Conservation (phyloP, 2,113 vertebrate species). For the Poeciliopsis retropinna region DNA sequence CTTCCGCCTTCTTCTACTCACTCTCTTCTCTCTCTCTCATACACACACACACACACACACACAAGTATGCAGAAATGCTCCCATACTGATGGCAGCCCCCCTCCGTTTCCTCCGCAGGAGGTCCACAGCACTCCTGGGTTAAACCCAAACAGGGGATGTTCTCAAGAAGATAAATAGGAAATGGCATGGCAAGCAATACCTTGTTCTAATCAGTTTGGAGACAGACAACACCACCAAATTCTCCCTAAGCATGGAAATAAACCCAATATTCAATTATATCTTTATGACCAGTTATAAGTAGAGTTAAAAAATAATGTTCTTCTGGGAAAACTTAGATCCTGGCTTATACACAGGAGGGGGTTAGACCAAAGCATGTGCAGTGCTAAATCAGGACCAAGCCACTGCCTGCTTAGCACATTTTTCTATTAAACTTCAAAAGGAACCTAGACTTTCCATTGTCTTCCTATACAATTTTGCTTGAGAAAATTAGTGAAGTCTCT, state of each 20-base stretch:
- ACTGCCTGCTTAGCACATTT: no score
- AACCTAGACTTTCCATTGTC: no score
- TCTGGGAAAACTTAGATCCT: no score
- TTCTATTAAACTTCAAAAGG: no score
- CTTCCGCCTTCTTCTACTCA: conserved; percentile 45
- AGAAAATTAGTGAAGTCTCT: no score
- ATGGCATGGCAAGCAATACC: conserved; percentile 33
- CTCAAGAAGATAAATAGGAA: conserved; percentile 39
- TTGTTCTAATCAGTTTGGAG: conserved; percentile 41
- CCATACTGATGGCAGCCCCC: conserved; percentile 16
- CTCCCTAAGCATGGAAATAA: conserved; percentile 27
- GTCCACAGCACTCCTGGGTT: conserved; percentile 54
- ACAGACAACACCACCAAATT: conserved; percentile 10
- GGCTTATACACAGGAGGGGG: no score
- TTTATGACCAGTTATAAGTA: background rate
- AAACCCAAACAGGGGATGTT: conserved; percentile 51
- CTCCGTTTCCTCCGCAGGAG: conserved; percentile 31
- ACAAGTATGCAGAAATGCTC: conserved; percentile 37
- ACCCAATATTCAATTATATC: background rate
- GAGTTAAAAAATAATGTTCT: background rate
- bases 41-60: conserved; percentile 27
- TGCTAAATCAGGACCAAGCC: no score
- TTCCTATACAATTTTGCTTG: no score
- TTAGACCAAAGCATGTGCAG: no score
- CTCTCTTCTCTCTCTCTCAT: conserved; percentile 8